A percentile compares a stretch with the other conserved stretches of the same genome.
These are phyloP conservation scores for Cotesia vestalis DNA, from an alignment of 1,140 invertebrate species.

Conservation along the genomic window DNA sequence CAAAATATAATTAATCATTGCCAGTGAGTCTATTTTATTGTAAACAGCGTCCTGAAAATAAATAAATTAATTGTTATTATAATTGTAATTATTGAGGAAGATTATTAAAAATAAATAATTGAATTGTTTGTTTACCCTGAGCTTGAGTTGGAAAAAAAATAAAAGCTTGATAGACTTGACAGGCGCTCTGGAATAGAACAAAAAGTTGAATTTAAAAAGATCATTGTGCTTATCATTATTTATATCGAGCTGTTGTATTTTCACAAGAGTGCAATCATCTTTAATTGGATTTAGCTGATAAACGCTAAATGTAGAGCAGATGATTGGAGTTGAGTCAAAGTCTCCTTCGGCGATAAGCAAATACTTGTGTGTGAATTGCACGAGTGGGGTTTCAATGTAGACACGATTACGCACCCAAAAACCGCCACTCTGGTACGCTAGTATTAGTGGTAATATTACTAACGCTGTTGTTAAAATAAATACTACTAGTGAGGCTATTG, in stretches of 20 bases:
- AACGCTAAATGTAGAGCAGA: constrained; percentile 58
- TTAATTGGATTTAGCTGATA: constrained; percentile 59
- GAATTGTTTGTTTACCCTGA: constrained; percentile 61
- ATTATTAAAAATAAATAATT: not conserved
- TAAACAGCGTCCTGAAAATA: constrained; percentile 52
- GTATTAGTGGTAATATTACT: constrained; percentile 52
- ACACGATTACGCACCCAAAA: constrained; percentile 57
- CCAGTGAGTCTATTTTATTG: constrained; percentile 64
- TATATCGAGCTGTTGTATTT: constrained; percentile 66
- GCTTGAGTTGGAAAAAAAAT: constrained; percentile 69
- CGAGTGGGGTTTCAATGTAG: constrained; percentile 54
- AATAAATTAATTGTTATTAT: not conserved
- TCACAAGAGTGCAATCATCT: constrained; percentile 56
- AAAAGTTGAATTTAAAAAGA: constrained; percentile 63
- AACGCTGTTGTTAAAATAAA: constrained; percentile 45
- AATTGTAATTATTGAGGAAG: no score
- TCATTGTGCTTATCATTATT: constrained; percentile 69
- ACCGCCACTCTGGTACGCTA: constrained; percentile 59
- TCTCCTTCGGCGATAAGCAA: constrained; percentile 55
- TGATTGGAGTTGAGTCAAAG: constrained; percentile 47
- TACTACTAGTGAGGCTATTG: constrained; percentile 51
- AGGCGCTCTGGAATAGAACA: constrained; percentile 60
- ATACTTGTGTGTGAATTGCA: constrained; percentile 60
- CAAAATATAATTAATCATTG: constrained; percentile 62
- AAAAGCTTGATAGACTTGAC: constrained; percentile 66